Percentiles rank a stretch among this genome's conserved stretches.
Conservation (phyloP, 2,113 vertebrate genomes). For the Calidris pygmaea region DNA sequence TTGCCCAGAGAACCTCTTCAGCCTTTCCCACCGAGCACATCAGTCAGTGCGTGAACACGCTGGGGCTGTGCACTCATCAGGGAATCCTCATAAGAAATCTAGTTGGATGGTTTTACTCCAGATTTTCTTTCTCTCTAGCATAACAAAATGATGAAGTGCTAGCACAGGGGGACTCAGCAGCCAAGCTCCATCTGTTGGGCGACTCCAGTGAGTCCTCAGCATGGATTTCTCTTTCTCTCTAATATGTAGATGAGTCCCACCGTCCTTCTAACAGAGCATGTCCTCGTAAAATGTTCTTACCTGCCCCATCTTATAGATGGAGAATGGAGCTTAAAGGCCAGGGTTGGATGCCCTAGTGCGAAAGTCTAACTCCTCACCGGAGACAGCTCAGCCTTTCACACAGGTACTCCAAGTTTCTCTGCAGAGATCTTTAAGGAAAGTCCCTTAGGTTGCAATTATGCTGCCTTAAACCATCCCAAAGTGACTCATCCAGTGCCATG, state of each 20-base stretch:
- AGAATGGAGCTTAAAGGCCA: neutral
- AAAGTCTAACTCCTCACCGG: neutral
- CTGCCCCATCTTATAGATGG: neutral
- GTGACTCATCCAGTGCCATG: neutral
- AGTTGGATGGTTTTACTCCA: neutral
- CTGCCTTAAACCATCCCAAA: neutral
- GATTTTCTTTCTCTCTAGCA: neutral
- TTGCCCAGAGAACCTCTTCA: neutral
- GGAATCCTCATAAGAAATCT: neutral
- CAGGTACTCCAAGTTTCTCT: neutral
- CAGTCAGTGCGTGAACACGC: neutral
- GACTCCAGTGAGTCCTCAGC: neutral
- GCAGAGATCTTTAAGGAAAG: neutral
- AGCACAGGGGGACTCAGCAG: neutral
- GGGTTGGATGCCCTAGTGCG: neutral
- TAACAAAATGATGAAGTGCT: neutral
- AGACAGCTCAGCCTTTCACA: neutral
- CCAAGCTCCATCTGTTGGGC: neutral
- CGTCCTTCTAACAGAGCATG: neutral
- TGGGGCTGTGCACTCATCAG: neutral
- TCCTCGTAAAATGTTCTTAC: neutral
- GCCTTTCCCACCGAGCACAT: neutral
- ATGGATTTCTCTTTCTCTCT: neutral
- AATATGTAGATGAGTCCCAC: fast-evolving
- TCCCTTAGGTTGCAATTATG: neutral